phyloP scores from a whole-genome alignment of 2,797 vertebrate genomes.

The Distichodus sexfasciatus region DNA sequence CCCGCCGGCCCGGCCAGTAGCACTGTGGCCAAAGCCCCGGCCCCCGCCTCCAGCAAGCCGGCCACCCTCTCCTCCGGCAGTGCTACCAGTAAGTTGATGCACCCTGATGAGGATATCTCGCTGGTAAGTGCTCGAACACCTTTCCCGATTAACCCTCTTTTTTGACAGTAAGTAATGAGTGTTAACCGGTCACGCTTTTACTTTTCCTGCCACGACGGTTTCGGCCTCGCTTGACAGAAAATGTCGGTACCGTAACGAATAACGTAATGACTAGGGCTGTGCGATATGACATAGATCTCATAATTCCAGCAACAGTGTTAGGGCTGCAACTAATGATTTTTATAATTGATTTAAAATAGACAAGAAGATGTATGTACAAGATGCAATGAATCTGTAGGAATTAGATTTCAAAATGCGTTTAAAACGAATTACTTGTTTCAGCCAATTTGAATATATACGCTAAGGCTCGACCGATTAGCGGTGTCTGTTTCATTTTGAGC shows the following conservation, averaged over 20 bases:
- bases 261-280: no score
- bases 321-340: no score
- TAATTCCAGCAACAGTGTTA: no score
- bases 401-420: no score
- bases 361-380: no score
- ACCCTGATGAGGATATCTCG: slow-evolving; percentile 99
- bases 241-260: no score
- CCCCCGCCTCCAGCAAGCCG: slow-evolving; percentile 95
- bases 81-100: slow-evolving; percentile 99
- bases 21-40: slow-evolving; percentile 91
- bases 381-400: no score
- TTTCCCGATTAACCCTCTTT: slow-evolving; percentile 70
- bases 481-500: slow-evolving; percentile 17
- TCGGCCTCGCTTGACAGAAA: no score
- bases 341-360: no score
- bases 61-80: slow-evolving; percentile 96
- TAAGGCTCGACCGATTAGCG: slow-evolving; percentile 25
- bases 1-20: slow-evolving; percentile 92
- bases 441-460: not conserved
- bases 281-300: no score
- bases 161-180: slow-evolving; percentile 79
- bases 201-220: no score
- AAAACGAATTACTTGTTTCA: not conserved
- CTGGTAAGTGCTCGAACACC: slow-evolving; percentile 88
- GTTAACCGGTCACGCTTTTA: not conserved